Evolutionary conservation across 2,888 invertebrate species (phyloP).

Genomic region (Biston stratarius): DNA sequence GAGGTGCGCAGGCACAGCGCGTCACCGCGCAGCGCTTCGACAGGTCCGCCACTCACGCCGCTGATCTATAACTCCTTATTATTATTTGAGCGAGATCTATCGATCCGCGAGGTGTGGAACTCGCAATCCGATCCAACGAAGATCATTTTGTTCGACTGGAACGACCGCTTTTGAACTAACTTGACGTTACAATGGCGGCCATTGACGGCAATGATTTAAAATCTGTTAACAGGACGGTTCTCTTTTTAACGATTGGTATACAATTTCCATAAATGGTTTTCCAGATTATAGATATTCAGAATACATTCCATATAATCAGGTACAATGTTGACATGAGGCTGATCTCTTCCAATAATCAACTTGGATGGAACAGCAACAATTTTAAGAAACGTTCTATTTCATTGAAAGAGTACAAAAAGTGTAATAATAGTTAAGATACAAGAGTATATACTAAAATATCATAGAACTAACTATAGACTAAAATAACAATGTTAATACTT

Average conservation of each 20-base stretch:
- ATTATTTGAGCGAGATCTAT: constrained; percentile 86
- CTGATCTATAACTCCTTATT: constrained; percentile 86
- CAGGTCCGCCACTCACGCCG: constrained; percentile 55
- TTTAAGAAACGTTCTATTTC: too few species aligned
- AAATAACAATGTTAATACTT: too few species aligned
- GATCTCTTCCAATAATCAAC: constrained; percentile 46
- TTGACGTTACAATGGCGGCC: constrained; percentile 84
- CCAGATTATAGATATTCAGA: constrained; percentile 76
- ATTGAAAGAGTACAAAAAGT: too few species aligned
- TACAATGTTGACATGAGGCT: constrained; percentile 59
- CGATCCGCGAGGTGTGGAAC: constrained; percentile 84
- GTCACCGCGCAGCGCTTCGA: constrained; percentile 58
- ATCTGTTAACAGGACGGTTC: constrained; percentile 86
- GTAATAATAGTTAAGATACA: too few species aligned
- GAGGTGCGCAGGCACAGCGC: constrained; percentile 57
- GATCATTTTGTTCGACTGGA: constrained; percentile 85
- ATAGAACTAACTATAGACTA: too few species aligned
- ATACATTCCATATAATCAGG: constrained; percentile 75
- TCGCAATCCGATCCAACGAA: constrained; percentile 76
- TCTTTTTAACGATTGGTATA: constrained; percentile 86
- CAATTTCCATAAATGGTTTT: constrained; percentile 85
- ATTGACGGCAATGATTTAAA: constrained; percentile 86
- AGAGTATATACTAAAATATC: too few species aligned
- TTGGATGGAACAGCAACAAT: constrained; percentile 28
- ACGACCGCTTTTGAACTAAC: constrained; percentile 85